Evolutionary conservation across 2,888 invertebrate species (phyloP).

Genomic region (Crepidodera aurea): DNA sequence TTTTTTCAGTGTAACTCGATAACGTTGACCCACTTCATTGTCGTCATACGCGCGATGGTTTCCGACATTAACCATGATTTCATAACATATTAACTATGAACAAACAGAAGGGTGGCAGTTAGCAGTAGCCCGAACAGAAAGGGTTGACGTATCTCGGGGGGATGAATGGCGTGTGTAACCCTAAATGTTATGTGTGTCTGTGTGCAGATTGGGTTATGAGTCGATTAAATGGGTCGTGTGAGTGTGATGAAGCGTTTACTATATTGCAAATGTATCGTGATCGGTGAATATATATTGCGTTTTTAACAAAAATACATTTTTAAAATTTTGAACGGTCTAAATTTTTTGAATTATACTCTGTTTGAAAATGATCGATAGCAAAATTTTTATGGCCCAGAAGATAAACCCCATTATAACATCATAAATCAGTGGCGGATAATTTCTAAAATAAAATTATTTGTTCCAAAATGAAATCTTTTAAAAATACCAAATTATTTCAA

Average conservation of each 20-base stretch:
- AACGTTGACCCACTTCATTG: not conserved
- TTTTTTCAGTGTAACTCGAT: too few relatives aligned
- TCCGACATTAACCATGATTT: not conserved
- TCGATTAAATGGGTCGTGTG: not conserved
- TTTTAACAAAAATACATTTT: too few relatives aligned
- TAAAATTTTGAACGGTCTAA: too few relatives aligned
- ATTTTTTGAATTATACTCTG: too few relatives aligned
- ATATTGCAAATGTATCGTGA: not conserved
- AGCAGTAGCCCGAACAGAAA: not conserved
- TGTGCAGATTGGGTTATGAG: not conserved
- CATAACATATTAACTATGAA: constrained; percentile 2
- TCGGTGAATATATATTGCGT: too few relatives aligned
- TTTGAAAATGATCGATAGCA: too few relatives aligned
- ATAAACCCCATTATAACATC: too few relatives aligned
- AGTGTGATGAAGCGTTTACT: not conserved
- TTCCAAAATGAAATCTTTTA: too few relatives aligned
- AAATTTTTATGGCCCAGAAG: too few relatives aligned
- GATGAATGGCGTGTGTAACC: not conserved
- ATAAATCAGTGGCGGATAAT: too few relatives aligned
- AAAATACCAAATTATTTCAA: too few relatives aligned
- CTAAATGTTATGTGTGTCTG: not conserved
- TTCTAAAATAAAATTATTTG: too few relatives aligned
- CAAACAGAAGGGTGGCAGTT: constrained; percentile 3
- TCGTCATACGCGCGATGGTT: not conserved
- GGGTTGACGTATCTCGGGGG: not conserved